Percentiles rank a stretch among this genome's conserved stretches.
Evolutionary conservation across 2,113 vertebrate species (phyloP).

Genomic region (Donacobius atricapilla): DNA sequence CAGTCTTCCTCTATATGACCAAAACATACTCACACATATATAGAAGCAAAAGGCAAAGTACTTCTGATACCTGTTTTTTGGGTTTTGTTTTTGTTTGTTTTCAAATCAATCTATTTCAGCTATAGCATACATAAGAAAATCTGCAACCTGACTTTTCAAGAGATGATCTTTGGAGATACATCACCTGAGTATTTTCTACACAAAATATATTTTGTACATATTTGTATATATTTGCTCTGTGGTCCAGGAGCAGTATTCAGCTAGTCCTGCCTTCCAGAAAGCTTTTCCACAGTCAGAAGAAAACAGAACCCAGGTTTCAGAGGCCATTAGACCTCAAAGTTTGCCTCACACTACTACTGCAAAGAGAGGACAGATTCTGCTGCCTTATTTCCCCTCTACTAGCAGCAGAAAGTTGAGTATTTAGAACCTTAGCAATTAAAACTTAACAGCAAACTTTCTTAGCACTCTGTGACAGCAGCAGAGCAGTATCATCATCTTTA

Average conservation of each 20-base stretch:
- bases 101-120: not conserved
- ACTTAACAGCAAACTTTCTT: not conserved
- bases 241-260: not conserved
- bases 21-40: not conserved
- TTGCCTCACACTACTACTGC: accelerated
- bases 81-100: too few relatives aligned
- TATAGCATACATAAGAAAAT: not conserved
- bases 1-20: not conserved
- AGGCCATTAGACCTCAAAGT: not conserved
- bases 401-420: not conserved
- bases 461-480: not conserved
- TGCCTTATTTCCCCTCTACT: not conserved
- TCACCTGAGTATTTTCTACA: not conserved
- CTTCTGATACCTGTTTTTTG: not conserved
- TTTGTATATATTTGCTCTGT: not conserved
- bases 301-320: not conserved
- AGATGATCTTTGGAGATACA: accelerated
- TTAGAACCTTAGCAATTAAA: not conserved
- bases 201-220: not conserved
- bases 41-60: not conserved
- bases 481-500: not conserved
- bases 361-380: not conserved
- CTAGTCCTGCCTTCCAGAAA: not conserved
- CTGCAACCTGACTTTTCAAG: not conserved
- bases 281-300: not conserved